Percentiles rank a stretch among this genome's conserved stretches.
Conservation (phyloP, 2,113 vertebrate genomes). For the Cephalopterus ornatus region DNA sequence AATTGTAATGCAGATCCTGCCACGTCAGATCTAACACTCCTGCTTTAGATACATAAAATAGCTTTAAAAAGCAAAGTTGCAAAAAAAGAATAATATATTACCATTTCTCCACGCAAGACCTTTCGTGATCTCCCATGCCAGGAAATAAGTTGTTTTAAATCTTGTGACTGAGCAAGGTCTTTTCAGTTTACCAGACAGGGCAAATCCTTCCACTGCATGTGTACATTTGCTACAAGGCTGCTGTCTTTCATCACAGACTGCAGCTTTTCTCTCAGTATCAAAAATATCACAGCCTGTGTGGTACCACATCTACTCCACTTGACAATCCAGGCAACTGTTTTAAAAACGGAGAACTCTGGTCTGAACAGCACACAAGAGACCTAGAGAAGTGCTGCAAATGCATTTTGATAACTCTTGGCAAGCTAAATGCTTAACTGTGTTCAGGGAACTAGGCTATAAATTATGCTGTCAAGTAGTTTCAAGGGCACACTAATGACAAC, state of each 20-base stretch:
- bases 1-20: neutral
- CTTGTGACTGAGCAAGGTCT: neutral
- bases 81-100: neutral
- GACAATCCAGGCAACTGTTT: neutral
- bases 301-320: neutral
- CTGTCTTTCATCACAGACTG: neutral
- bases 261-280: neutral
- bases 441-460: neutral
- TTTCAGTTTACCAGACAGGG: neutral
- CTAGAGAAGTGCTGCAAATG: neutral
- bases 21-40: neutral
- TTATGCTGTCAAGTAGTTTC: conserved; percentile 17
- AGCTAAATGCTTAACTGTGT: neutral
- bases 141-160: neutral
- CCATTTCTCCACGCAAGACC: neutral
- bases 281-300: neutral
- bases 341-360: neutral
- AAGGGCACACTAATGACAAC: conserved; percentile 18
- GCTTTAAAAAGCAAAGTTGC: neutral
- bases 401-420: conserved; percentile 33
- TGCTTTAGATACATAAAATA: neutral
- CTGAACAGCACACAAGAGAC: neutral
- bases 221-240: neutral
- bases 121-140: neutral
- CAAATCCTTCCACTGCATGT: neutral